A percentile compares a stretch with the other conserved stretches of the same genome.
Evolutionary conservation across 2,888 invertebrate genomes (phyloP).

Genomic region (Harmothoe impar): DNA sequence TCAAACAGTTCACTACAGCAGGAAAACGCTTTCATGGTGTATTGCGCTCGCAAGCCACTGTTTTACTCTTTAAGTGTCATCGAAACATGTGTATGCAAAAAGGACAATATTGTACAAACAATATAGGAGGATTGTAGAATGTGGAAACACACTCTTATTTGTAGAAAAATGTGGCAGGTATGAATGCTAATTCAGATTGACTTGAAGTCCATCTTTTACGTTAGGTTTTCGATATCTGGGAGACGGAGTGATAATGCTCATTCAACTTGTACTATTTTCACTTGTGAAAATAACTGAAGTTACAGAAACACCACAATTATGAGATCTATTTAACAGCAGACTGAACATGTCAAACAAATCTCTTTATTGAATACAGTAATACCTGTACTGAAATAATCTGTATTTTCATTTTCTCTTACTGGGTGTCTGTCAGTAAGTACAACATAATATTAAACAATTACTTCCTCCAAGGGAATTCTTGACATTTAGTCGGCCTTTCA

Average conservation of each 20-base stretch:
- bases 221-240: not conserved
- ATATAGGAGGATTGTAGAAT: not conserved
- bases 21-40: not conserved
- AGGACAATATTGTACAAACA: not conserved
- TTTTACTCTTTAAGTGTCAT: not conserved
- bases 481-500: too few species aligned
- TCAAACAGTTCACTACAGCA: not conserved
- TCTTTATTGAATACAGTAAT: too few species aligned
- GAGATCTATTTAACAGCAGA: not conserved
- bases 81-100: not conserved
- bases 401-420: too few species aligned
- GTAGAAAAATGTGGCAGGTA: constrained; percentile 15
- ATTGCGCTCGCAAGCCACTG: not conserved
- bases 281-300: not conserved
- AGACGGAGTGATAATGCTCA: not conserved
- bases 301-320: constrained; percentile 23
- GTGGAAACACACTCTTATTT: not conserved
- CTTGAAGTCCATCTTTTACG: not conserved
- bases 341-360: too few species aligned
- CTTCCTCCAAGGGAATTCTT: too few species aligned
- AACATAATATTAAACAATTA: too few species aligned
- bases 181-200: not conserved
- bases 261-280: too few species aligned
- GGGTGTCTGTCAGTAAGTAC: too few species aligned
- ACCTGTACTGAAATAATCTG: too few species aligned